Conservation (phyloP, 2,888 invertebrate species). For the Tanytarsus gracilentus region DNA sequence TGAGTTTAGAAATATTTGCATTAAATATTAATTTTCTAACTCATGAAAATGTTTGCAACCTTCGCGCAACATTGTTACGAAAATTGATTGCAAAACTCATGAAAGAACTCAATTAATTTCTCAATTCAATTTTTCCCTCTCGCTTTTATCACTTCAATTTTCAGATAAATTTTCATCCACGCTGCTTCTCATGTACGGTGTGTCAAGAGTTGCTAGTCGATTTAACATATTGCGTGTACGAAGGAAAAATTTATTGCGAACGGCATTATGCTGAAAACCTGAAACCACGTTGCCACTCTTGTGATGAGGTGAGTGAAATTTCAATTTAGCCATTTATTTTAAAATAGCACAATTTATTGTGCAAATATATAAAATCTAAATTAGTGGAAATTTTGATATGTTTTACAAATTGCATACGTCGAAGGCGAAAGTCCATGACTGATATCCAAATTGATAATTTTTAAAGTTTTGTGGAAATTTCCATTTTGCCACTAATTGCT, state of each 20-base stretch:
- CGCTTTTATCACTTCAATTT: constrained; percentile 9
- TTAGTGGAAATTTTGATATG: too few species aligned
- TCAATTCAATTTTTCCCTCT: not conserved
- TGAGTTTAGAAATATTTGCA: constrained; percentile 36
- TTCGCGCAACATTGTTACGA: too few species aligned
- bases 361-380: too few species aligned
- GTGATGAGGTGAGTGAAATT: constrained; percentile 98
- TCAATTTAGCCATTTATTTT: too few species aligned
- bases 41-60: not conserved
- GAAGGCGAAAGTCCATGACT: too few species aligned
- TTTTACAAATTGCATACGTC: too few species aligned
- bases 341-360: too few species aligned
- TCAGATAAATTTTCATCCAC: constrained; percentile 74
- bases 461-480: too few species aligned
- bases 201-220: constrained; percentile 93
- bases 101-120: not conserved
- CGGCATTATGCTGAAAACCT: constrained; percentile 94
- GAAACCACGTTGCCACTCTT: constrained; percentile 91
- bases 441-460: too few species aligned
- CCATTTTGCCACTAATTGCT: too few species aligned
- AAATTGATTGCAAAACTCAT: too few species aligned
- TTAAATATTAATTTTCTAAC: not conserved
- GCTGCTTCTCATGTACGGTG: constrained; percentile 81
- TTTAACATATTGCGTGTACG: constrained; percentile 88
- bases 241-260: constrained; percentile 81